Percentiles rank a stretch among this genome's conserved stretches.
Conservation (phyloP, 2,113 vertebrate species). For the Psittacara wagleri region DNA sequence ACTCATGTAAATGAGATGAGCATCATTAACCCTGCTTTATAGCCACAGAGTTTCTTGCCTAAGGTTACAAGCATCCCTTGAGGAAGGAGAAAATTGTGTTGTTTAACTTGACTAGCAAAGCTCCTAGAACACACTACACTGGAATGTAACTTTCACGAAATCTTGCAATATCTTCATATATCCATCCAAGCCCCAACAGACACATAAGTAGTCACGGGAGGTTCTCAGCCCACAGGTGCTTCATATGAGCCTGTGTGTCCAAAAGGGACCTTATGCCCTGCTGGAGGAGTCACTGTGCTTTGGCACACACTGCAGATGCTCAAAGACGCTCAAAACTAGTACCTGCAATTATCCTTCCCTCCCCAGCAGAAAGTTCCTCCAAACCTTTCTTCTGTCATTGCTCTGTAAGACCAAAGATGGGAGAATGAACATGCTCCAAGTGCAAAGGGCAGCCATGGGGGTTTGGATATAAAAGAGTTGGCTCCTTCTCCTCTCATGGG, state of each 20-base stretch:
- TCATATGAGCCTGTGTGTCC: rapidly evolving
- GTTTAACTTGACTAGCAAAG: not conserved
- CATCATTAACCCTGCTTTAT: not conserved
- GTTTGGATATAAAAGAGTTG: not conserved
- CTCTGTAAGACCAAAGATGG: not conserved
- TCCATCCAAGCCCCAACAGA: not conserved
- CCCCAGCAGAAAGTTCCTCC: not conserved
- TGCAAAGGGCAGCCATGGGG: not conserved
- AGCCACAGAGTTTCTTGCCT: not conserved
- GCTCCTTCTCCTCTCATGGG: not conserved
- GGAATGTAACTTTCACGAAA: not conserved
- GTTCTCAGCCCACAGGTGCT: rapidly evolving
- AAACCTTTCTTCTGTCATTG: not conserved
- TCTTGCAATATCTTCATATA: not conserved
- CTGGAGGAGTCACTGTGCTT: not conserved
- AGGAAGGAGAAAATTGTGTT: not conserved
- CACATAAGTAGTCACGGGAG: rapidly evolving
- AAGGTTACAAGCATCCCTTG: not conserved
- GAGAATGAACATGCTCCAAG: not conserved
- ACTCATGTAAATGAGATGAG: not conserved
- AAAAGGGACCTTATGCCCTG: rapidly evolving
- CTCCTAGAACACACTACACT: not conserved
- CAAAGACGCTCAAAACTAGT: not conserved
- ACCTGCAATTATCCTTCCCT: not conserved
- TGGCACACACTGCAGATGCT: rapidly evolving